These are phyloP conservation scores for Pelecanus crispus DNA, from an alignment of 2,113 vertebrate genomes.

Conservation along the genomic window DNA sequence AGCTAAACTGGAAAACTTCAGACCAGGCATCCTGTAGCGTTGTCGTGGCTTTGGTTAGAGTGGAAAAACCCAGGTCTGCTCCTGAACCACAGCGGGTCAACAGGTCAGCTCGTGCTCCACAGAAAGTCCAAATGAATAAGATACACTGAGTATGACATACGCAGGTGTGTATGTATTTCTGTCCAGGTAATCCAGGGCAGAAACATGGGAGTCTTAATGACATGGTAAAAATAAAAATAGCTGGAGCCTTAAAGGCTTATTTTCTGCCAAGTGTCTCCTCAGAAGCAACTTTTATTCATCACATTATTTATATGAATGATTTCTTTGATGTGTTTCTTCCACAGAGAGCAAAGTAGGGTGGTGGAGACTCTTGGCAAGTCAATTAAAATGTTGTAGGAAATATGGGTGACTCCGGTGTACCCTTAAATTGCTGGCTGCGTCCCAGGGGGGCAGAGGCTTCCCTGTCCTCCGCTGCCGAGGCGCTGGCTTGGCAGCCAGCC, in stretches of 20 bases:
- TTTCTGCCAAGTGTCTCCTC: background rate
- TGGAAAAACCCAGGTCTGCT: background rate
- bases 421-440: background rate
- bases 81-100: background rate
- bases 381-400: background rate
- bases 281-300: background rate
- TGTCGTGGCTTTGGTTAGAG: background rate
- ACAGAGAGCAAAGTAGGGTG: background rate
- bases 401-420: background rate
- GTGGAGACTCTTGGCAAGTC: background rate
- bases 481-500: background rate
- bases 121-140: background rate
- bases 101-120: background rate
- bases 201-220: background rate
- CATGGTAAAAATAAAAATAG: background rate
- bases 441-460: background rate
- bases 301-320: background rate
- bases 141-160: background rate
- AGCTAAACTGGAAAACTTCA: background rate
- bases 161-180: background rate
- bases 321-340: background rate
- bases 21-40: background rate
- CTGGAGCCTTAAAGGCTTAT: background rate
- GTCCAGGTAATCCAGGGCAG: background rate
- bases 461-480: rapidly evolving